Percentiles rank a stretch among this genome's conserved stretches.
These are phyloP conservation scores for Aphidius gifuensis DNA, from an alignment of 1,140 invertebrate genomes.

Conservation along the genomic window DNA sequence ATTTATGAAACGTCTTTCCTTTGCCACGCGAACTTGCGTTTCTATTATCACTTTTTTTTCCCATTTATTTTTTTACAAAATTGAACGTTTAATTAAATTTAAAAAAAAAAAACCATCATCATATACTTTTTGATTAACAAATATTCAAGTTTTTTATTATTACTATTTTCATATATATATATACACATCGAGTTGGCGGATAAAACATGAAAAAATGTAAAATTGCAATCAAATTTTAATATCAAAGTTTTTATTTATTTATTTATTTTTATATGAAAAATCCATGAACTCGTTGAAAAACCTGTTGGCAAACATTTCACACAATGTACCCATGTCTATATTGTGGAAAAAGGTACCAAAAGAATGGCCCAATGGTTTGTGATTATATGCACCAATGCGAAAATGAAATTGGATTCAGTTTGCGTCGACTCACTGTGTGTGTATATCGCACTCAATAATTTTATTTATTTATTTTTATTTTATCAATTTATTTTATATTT, in stretches of 20 bases:
- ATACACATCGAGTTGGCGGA: background rate
- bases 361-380: background rate
- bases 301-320: slow-evolving; percentile 12
- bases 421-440: background rate
- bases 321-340: background rate
- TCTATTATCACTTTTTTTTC: background rate
- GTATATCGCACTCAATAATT: too few relatives aligned
- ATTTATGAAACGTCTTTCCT: slow-evolving; percentile 26
- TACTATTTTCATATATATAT: background rate
- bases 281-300: slow-evolving; percentile 3
- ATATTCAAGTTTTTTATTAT: background rate
- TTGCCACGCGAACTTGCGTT: slow-evolving; percentile 26
- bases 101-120: background rate
- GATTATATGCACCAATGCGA: slow-evolving; percentile 1
- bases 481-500: too few relatives aligned
- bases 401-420: slow-evolving; percentile 7
- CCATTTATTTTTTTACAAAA: background rate
- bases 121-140: too few relatives aligned
- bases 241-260: background rate
- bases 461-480: too few relatives aligned
- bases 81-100: background rate
- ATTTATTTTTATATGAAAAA: background rate
- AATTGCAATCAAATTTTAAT: background rate
- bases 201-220: background rate
- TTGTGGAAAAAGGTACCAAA: background rate